phyloP scores from a whole-genome alignment of 2,113 vertebrate species.

The Myotis yumanensis region DNA sequence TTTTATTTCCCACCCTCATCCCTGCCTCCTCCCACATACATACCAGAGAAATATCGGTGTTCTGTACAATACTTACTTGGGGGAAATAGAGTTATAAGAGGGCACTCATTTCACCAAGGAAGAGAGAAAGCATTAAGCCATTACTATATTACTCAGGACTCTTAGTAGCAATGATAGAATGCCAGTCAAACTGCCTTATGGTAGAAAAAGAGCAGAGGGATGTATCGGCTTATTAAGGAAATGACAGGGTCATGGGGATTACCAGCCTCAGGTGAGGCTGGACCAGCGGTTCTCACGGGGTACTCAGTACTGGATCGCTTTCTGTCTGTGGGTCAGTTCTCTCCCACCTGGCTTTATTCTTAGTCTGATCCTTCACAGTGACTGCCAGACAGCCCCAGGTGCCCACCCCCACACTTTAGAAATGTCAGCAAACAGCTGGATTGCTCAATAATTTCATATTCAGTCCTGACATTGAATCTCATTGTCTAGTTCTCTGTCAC shows the following conservation, averaged over 20 bases:
- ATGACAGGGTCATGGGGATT: neutral
- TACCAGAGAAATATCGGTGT: neutral
- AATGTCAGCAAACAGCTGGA: neutral
- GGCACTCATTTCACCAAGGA: neutral
- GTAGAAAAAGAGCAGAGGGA: neutral
- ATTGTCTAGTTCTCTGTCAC: neutral
- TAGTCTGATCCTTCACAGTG: neutral
- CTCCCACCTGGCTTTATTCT: neutral
- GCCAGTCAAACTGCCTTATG: neutral
- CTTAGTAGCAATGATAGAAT: neutral
- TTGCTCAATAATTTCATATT: neutral
- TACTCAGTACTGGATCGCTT: neutral
- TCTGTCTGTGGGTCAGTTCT: neutral
- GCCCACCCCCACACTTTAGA: neutral
- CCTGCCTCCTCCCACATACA: neutral
- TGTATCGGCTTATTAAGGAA: neutral
- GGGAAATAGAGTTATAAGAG: neutral
- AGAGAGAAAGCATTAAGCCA: neutral
- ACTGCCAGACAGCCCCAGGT: neutral
- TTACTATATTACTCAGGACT: neutral
- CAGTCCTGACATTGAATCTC: slow-evolving; percentile 15
- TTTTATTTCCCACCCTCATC: neutral
- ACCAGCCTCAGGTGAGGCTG: neutral
- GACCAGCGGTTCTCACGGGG: neutral
- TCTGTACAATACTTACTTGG: neutral